Base-by-base conservation (phyloP, 1,140 invertebrate genomes). In the Ceratina japonica region DNA sequence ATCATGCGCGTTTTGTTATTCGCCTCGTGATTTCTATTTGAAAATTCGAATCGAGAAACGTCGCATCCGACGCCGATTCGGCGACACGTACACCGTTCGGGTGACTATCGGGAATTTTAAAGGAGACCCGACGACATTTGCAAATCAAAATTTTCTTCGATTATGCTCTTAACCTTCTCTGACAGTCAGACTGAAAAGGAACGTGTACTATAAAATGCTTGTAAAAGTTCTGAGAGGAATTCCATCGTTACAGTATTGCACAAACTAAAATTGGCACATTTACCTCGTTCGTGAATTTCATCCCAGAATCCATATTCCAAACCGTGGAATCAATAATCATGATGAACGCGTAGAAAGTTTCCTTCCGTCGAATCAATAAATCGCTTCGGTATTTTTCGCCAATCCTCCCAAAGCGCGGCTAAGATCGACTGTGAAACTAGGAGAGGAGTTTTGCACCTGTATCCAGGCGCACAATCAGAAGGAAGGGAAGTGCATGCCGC, bases 21-120 rank as follows among this genome's bases (percentile, higher is more conserved):
- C 78, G 3, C 22, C 18, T 51, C 59, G 70, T 63, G 49, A 44
- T 27, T 27, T 72, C 68, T 63, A 52, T 77, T 77, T 63, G 75
- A 77, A 77, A 62, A 77, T 77, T 77, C 75, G 75, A 77, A 52
- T 24, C 49, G 75, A 70, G 56, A 68, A 68, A 58, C 66, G 49
- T n/a, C 44, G 22, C 20, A n/a, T n/a, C 0, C 22, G 63, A 54
- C 68, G 63, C 49, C 62, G 65, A 73, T 81, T 79, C 63, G 75
- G 44, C 75, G 71, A 52, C 78, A 62, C 61, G 75, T 78, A 75
- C 44, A 37, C 22, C n/a, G 8, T 2, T 5, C 0, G 12, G 49
- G 27, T 12, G 16, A 56, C 64, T 27, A 72, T 58, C 27, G 68
- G n/a, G 65, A 80, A 75, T 82, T 70, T 20, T 37, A 80, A 76